These are phyloP conservation scores for Myotis yumanensis DNA, from an alignment of 2,113 vertebrate species.

Conservation along the genomic window DNA sequence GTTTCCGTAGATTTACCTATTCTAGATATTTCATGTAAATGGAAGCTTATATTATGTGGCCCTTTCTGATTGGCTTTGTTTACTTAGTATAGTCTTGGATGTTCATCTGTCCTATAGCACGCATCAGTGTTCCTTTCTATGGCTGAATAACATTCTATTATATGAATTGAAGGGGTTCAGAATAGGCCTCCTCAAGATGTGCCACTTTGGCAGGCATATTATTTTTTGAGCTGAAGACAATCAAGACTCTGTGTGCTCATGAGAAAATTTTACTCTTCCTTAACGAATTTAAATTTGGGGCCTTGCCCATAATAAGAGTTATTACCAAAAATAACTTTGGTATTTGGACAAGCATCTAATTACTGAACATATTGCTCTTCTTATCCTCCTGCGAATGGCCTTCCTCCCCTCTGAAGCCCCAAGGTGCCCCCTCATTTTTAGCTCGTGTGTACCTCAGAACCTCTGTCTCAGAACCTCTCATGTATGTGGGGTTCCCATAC, in stretches of 20 bases:
- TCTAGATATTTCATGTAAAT: neutral
- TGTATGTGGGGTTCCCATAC: neutral
- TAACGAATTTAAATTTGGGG: neutral
- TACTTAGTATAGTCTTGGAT: neutral
- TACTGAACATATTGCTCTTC: neutral
- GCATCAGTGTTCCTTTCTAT: neutral
- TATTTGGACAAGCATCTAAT: neutral
- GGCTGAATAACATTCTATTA: neutral
- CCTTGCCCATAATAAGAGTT: neutral
- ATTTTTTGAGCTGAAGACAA: neutral
- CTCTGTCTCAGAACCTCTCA: neutral
- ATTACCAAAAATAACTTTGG: neutral
- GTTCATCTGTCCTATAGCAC: neutral
- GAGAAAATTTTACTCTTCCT: neutral
- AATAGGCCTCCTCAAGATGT: neutral
- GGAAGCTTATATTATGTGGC: neutral
- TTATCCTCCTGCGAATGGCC: neutral
- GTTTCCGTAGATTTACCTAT: neutral
- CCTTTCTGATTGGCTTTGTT: neutral
- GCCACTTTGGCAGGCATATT: neutral
- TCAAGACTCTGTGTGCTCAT: neutral
- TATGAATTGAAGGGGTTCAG: neutral
- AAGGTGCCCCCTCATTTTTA: neutral
- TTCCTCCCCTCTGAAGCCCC: neutral
- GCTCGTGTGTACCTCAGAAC: neutral